Evolutionary conservation across 2,888 invertebrate species (phyloP), one percentile per base, ranked within the genome.

Genomic region (Hymenopus coronatus): DNA sequence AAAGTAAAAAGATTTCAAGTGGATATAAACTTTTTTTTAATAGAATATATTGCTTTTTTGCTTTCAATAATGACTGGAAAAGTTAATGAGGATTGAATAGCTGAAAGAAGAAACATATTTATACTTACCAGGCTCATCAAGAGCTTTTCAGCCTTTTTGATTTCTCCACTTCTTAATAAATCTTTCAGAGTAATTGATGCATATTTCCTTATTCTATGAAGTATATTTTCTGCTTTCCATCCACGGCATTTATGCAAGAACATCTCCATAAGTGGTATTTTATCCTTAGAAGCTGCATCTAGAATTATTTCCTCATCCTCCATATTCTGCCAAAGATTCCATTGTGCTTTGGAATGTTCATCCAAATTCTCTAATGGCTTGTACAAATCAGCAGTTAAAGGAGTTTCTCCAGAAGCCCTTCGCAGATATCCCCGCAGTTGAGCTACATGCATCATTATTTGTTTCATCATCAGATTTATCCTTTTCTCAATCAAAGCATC

Each of bases 101-200:
- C 40, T 40, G 40, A 9, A 40, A 40, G 40, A 12, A 40, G 40
- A 4, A 40, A 40, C 9, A 40, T 40, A 33, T 84, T 8, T 30
- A 85, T 85, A 91, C 91, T 89, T 91, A 93, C 93, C n/a, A 95
- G 94, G 93, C 96, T 96, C 90, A 93, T 94, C 85, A 96, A 82
- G 28, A 96, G 94, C 92, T 96, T 96, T 46, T 95, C 94, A 25
- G 95, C 96, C 93, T 95, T 95, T 91, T 95, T 95, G 91, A 96
- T 95, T 92, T 96, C 96, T 91, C 94, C 95, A 90, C 95, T 94
- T 86, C 94, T 93, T 82, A 96, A 92, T 82, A 96, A 93, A 91
- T 96, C 95, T 4, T 94, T 93, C 4, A 95, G 94, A 96, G 96
- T 96, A 89, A 94, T 92, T 91, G 95, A 94, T 3, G 96, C 95